Conservation (phyloP, 2,888 invertebrate species). For the Tenthredo notha region DNA sequence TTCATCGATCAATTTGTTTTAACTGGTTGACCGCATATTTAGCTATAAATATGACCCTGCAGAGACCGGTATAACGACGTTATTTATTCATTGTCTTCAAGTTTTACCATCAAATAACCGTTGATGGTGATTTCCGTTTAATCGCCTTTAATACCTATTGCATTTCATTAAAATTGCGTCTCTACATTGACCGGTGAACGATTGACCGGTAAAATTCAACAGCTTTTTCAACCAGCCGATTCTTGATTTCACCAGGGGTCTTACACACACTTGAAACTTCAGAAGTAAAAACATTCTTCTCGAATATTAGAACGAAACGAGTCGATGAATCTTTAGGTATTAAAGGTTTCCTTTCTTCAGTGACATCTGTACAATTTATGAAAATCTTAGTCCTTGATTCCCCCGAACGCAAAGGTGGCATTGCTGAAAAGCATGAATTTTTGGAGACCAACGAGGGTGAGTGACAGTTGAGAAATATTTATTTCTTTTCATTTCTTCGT, state of each 20-base stretch:
- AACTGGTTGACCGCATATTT: slow-evolving; percentile 39
- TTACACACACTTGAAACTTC: slow-evolving; percentile 35
- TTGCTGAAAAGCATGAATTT: slow-evolving; percentile 20
- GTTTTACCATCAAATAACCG: background rate
- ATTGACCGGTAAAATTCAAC: slow-evolving; percentile 24
- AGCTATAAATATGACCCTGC: background rate
- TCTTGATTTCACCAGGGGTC: background rate
- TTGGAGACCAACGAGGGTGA: background rate
- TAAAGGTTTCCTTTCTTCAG: background rate
- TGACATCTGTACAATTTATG: background rate
- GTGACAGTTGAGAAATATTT: slow-evolving; percentile 35
- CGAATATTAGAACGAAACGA: slow-evolving; percentile 13
- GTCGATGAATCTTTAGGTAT: slow-evolving; percentile 8
- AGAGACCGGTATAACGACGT: slow-evolving; percentile 14
- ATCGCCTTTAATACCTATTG: background rate
- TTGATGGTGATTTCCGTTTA: slow-evolving; percentile 15
- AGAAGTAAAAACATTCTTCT: slow-evolving; percentile 21
- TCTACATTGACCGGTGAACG: background rate
- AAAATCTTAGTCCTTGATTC: slow-evolving; percentile 14
- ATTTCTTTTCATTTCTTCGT: slow-evolving; percentile 19
- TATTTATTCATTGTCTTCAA: background rate
- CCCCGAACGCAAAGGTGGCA: slow-evolving; percentile 4
- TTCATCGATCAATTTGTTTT: slow-evolving; percentile 43
- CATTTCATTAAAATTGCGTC: slow-evolving; percentile 12
- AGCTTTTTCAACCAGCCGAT: background rate